Base-by-base conservation (phyloP, 2,797 vertebrate species). In the Gymnocypris eckloni region DNA sequence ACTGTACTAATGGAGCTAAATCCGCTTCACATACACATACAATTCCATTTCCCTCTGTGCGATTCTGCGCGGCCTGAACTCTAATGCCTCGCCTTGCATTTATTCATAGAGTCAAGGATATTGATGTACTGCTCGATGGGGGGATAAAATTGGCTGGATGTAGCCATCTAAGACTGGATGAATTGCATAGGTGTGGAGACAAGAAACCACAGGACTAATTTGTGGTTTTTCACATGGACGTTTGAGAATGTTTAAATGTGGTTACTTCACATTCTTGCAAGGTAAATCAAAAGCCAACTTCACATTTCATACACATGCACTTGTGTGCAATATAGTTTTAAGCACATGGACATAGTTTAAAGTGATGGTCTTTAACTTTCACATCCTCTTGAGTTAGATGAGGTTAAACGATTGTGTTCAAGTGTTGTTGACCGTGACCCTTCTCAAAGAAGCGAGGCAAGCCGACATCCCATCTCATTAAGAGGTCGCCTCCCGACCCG, bases 181-280 rank as follows among this genome's bases (percentile, higher is more conserved):
- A 82, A 90, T 81, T 84, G 66, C 86, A 88, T 80, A 90, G 89
- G 88, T 90, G 85, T 87, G 86, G 88, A 88, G 86, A 76, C 86
- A 33, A 82, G 33, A 37, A 87, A n/a, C 86, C 78, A 77, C 79
- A 86, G 64, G 41, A 39, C 70, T 89, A 86, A 90, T 89, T 88
- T 89, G 88, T 88, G 86, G 88, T 66, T 89, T 89, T 89, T 82
- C 73, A 84, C 87, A 79, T 84, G 80, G 77, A 87, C 50, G 6
- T 78, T 33, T 75, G 71, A 69, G 50, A 33, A 73, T 50, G 39
- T 25, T 56, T 83, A 72, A 83, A 70, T 41, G 37, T 48, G 48
- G 72, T 81, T 76, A 85, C 79, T 71, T 72, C 54, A 81, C 69
- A 79, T 79, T 85, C 86, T 87, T 73, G 41, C 41, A 83, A 80